These are phyloP conservation scores for Agrotis clavis DNA, from an alignment of 2,888 invertebrate species.

Conservation along the genomic window DNA sequence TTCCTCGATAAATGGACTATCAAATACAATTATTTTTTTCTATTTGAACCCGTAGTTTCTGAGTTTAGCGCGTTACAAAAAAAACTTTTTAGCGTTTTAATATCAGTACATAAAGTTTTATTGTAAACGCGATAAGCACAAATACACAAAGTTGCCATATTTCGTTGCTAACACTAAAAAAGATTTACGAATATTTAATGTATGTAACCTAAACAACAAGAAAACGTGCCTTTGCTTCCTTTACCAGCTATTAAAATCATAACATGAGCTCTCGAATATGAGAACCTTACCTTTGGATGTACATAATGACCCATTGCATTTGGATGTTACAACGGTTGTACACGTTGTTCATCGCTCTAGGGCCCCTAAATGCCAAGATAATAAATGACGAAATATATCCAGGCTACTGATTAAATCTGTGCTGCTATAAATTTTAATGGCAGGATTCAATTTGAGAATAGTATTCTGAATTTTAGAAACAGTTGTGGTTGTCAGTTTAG, in stretches of 20 bases:
- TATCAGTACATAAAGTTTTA: background rate
- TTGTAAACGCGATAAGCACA: background rate
- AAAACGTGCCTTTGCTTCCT: background rate
- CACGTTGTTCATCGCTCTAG: slow-evolving; percentile 48
- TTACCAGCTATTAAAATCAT: background rate
- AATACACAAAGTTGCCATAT: background rate
- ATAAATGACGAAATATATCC: slow-evolving; percentile 50
- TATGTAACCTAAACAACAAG: background rate
- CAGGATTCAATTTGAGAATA: slow-evolving; percentile 18
- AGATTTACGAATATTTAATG: background rate
- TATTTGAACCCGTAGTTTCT: no score
- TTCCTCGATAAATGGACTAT: no score
- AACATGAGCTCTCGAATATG: slow-evolving; percentile 21
- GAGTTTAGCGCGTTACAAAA: no score
- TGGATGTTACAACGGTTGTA: slow-evolving; percentile 33
- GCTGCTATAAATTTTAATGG: slow-evolving; percentile 23
- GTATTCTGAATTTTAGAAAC: background rate
- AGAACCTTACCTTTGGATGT: slow-evolving; percentile 41
- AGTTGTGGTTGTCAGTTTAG: background rate
- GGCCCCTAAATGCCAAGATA: slow-evolving; percentile 55
- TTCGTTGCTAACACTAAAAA: background rate
- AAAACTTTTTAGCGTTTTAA: no score
- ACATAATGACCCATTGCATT: slow-evolving; percentile 51
- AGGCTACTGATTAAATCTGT: slow-evolving; percentile 48
- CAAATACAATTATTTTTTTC: no score